A percentile compares a stretch with the other conserved stretches of the same genome.
These are phyloP conservation scores for Ianthella basta DNA, from an alignment of 37 sponge, comb jelly and placozoan genomes.

Conservation along the genomic window DNA sequence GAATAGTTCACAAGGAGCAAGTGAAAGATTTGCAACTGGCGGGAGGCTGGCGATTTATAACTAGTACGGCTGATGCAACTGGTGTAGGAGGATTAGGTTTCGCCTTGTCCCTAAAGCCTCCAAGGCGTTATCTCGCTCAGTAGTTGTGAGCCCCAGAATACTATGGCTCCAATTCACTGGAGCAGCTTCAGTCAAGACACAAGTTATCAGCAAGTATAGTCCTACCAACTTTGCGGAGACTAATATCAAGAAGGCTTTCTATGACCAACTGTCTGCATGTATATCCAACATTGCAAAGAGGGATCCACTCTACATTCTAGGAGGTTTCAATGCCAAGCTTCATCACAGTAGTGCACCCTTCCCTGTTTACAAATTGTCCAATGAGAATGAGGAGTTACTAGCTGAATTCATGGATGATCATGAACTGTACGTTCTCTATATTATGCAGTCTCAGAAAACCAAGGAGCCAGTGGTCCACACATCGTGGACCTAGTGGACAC, in stretches of 20 bases:
- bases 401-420: slow-evolving; percentile 13
- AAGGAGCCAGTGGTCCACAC: slow-evolving; percentile 6
- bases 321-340: slow-evolving; percentile 6
- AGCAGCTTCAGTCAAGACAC: neutral
- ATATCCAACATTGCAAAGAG: neutral
- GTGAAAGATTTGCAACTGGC: slow-evolving; percentile 4
- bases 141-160: slow-evolving; percentile 22
- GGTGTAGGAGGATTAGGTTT: slow-evolving; percentile 15
- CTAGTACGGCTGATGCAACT: neutral
- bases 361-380: neutral
- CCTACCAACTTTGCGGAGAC: slow-evolving; percentile 4
- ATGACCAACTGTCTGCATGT: slow-evolving; percentile 10
- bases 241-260: slow-evolving; percentile 10
- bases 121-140: neutral
- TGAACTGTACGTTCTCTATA: neutral
- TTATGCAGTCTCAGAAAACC: slow-evolving; percentile 12
- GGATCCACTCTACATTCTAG: slow-evolving; percentile 9
- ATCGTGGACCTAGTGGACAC: slow-evolving; percentile 9
- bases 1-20: slow-evolving; percentile 3
- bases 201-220: neutral
- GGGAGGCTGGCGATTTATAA: no score
- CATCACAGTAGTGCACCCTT: slow-evolving; percentile 1
- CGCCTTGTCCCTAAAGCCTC: neutral
- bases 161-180: slow-evolving; percentile 16
- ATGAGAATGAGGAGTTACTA: slow-evolving; percentile 3